phyloP scores from a whole-genome alignment of 2,888 invertebrate species.

The Acrobasis consociella region DNA sequence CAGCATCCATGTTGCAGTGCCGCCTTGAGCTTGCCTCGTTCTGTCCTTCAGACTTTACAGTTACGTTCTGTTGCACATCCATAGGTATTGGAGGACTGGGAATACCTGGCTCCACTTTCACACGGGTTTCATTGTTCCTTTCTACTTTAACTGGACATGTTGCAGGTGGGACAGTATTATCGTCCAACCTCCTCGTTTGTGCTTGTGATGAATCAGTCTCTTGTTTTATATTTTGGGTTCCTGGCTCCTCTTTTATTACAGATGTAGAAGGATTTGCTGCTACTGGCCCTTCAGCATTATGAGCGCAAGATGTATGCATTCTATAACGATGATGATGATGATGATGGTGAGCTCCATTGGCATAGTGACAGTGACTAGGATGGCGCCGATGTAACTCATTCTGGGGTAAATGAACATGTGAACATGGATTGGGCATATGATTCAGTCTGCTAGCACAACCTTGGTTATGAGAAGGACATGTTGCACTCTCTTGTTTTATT shows the following conservation, averaged over 20 bases:
- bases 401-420: slow-evolving; percentile 38
- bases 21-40: slow-evolving; percentile 32
- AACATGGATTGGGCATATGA: slow-evolving; percentile 31
- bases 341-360: slow-evolving; percentile 31
- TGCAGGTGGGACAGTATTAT: slow-evolving; percentile 31
- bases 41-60: slow-evolving; percentile 53
- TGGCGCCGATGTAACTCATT: slow-evolving; percentile 42
- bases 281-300: slow-evolving; percentile 36
- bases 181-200: slow-evolving; percentile 30
- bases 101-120: slow-evolving; percentile 57
- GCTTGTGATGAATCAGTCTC: slow-evolving; percentile 39
- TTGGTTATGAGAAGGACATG: slow-evolving; percentile 34
- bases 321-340: slow-evolving; percentile 46
- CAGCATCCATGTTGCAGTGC: slow-evolving; percentile 48
- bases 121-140: slow-evolving; percentile 37
- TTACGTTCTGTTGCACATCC: slow-evolving; percentile 42
- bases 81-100: slow-evolving; percentile 32
- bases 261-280: slow-evolving; percentile 36
- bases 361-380: slow-evolving; percentile 39
- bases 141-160: slow-evolving; percentile 52
- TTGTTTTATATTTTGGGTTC: slow-evolving; percentile 51
- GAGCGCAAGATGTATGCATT: slow-evolving; percentile 38
- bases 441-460: slow-evolving; percentile 37
- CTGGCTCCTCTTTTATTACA: slow-evolving; percentile 63
- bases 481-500: slow-evolving; percentile 49